Evolutionary conservation across 1,140 invertebrate genomes (phyloP).

Genomic region (Pteromalus puparum): DNA sequence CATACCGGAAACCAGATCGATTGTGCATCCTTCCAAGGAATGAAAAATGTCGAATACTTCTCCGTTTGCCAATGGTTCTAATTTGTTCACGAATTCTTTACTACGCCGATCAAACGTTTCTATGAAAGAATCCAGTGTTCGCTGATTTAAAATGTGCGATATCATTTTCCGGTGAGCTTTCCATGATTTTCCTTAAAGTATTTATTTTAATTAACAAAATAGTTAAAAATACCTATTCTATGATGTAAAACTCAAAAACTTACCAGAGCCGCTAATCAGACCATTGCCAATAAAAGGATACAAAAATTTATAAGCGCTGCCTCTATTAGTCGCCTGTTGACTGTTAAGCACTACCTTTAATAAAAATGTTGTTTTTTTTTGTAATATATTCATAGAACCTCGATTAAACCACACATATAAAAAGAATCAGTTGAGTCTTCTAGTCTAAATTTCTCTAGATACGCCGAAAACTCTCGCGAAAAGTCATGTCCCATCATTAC

Average conservation of each 20-base stretch:
- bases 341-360: constrained; percentile 60
- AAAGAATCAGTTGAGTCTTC: background rate
- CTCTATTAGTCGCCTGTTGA: constrained; percentile 64
- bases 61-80: constrained; percentile 41
- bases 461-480: no score
- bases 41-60: constrained; percentile 62
- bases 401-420: no score
- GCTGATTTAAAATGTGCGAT: constrained; percentile 54
- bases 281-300: constrained; percentile 65
- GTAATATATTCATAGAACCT: no score
- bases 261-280: constrained; percentile 71
- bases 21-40: constrained; percentile 55
- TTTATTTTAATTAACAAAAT: background rate
- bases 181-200: constrained; percentile 59
- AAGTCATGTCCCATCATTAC: no score
- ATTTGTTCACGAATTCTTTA: constrained; percentile 50
- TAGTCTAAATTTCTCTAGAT: background rate
- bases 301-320: constrained; percentile 69
- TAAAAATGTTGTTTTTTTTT: background rate
- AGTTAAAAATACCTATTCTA: constrained; percentile 6
- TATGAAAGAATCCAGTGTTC: constrained; percentile 57
- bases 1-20: constrained; percentile 64
- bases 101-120: constrained; percentile 53
- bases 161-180: constrained; percentile 58
- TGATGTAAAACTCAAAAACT: no score